Evolutionary conservation across 2,888 invertebrate species (phyloP).

Genomic region (Polydrusus pterygomalis): DNA sequence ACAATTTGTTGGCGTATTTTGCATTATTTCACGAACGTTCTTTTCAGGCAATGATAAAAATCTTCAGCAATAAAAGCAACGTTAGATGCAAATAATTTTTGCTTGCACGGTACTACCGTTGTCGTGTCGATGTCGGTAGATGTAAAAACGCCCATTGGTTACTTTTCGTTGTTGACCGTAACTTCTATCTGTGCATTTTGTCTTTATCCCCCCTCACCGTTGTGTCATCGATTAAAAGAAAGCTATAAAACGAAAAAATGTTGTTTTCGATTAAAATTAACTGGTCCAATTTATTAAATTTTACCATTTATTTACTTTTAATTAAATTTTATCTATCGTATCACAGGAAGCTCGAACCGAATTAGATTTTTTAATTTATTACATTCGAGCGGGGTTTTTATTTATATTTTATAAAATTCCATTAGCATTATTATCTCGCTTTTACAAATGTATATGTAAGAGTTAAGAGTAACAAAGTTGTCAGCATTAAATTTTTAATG

Average conservation of each 20-base stretch:
- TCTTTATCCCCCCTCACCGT: not conserved
- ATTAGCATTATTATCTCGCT: slow-evolving; percentile 18
- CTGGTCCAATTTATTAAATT: slow-evolving; percentile 64
- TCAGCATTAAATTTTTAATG: slow-evolving; percentile 29
- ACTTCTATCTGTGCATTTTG: slow-evolving; percentile 12
- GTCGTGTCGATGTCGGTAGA: too few relatives aligned
- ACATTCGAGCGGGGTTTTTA: not conserved
- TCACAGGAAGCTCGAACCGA: slow-evolving; percentile 60
- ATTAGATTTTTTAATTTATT: slow-evolving; percentile 42
- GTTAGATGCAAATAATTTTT: too few relatives aligned
- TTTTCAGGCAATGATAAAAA: too few relatives aligned
- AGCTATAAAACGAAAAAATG: slow-evolving; percentile 55
- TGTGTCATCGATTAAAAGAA: slow-evolving; percentile 47
- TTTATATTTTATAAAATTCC: slow-evolving; percentile 22
- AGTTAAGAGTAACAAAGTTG: slow-evolving; percentile 14
- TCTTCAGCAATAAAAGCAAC: too few relatives aligned
- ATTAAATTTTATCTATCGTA: slow-evolving; percentile 66
- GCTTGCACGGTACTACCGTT: too few relatives aligned
- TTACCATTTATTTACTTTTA: slow-evolving; percentile 66
- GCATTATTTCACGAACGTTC: too few relatives aligned
- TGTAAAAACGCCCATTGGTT: too few relatives aligned
- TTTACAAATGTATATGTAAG: slow-evolving; percentile 14
- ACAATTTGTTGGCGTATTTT: too few relatives aligned
- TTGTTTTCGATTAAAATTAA: slow-evolving; percentile 62
- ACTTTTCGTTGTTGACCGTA: not conserved